Evolutionary conservation across 1,140 invertebrate genomes (phyloP), one percentile per base, ranked within the genome.

Genomic region (Pseudomyrmex cubaensis): DNA sequence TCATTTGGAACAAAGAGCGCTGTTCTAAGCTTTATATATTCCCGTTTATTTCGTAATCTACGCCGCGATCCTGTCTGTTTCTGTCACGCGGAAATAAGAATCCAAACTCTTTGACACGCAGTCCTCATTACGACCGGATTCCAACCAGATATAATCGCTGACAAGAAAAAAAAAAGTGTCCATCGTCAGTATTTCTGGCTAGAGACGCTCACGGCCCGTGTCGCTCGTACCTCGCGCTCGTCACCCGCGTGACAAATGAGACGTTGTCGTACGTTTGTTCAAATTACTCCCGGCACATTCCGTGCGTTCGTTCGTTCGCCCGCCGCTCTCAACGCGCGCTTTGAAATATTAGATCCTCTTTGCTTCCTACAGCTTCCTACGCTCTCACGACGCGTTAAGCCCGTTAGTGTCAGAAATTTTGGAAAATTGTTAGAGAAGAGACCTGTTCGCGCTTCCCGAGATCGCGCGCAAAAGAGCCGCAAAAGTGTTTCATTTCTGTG

Each of bases 181-280:
- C 87, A 89, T 83, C 78, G 87, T 15, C 56, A 67, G 72, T 89
- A 89, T 89, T 89, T 88, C 87, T 84, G 78, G 87, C 74, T 78
- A 85, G 83, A 67, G 35, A 35, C 35, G 35, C 25, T n/a, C 57
- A 52, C 25, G 54, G 74, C 67, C 73, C 72, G 72, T 92, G 90
- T 93, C 92, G 91, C 90, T 93, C 91, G 86, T 48, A 69, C 52
- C 44, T 91, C 83, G 82, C 87, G 90, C 87, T 35, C 35, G 90
- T 92, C 91, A 92, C 89, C 80, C 75, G 73, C 87, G 88, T 93
- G 93, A 94, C 93, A 94, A 94, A 94, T 93, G 93, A 94, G 91
- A 92, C 90, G 93, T 94, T 93, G 93, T 93, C 93, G 89, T 92
- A 87, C 91, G 92, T 92, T 93, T 92, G 93, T 94, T 93, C 91